A percentile compares a stretch with the other conserved stretches of the same genome.
Evolutionary conservation across 2,888 invertebrate species (phyloP).

Genomic region (Pristionchus japonicus): DNA sequence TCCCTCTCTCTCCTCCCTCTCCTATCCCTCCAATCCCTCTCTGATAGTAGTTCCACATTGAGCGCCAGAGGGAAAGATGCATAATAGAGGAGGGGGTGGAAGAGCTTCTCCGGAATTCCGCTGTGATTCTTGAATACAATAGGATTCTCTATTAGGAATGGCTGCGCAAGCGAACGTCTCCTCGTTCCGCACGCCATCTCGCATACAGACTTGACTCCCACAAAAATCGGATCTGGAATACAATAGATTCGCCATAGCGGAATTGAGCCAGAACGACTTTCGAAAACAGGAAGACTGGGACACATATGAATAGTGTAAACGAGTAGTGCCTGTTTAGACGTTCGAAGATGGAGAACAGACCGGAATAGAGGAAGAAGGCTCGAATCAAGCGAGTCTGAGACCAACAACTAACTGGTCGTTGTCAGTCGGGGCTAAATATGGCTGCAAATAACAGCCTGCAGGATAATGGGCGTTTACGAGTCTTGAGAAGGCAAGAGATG

Average conservation of each 20-base stretch:
- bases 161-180: no score
- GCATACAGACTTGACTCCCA: no score
- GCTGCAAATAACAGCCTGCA: background rate
- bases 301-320: no score
- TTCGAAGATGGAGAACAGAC: background rate
- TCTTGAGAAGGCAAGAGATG: background rate
- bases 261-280: background rate
- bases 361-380: background rate
- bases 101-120: background rate
- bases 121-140: background rate
- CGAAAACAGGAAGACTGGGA: no score
- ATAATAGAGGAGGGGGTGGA: background rate
- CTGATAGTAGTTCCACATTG: constrained; percentile 20
- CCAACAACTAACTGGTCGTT: background rate
- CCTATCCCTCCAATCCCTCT: background rate
- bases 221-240: no score
- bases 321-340: background rate
- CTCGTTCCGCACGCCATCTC: no score
- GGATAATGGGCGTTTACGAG: background rate
- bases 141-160: no score
- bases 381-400: background rate
- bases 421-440: no score
- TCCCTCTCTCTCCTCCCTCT: background rate
- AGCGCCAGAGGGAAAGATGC: background rate
- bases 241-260: background rate